phyloP scores from a whole-genome alignment of 1,140 invertebrate species.

The Drosophila mauritiana region DNA sequence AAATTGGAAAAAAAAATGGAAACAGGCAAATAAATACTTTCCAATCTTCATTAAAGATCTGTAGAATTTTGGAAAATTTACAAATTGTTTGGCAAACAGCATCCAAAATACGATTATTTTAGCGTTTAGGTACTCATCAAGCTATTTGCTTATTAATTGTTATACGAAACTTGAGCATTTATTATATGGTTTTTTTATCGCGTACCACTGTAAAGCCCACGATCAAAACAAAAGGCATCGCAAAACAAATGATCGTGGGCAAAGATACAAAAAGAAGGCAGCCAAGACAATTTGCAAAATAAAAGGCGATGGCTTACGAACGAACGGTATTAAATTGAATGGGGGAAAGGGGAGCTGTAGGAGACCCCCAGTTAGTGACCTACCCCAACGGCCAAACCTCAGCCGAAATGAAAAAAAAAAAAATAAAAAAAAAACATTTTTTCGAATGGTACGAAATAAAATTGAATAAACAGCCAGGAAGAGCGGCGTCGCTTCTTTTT shows the following conservation, averaged over 20 bases:
- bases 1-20: too few relatives aligned
- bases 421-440: constrained; percentile 1
- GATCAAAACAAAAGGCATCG: constrained; percentile 55
- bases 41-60: too few relatives aligned
- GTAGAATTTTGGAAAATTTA: too few relatives aligned
- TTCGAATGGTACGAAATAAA: neutral
- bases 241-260: constrained; percentile 37
- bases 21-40: too few relatives aligned
- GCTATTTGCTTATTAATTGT: too few relatives aligned
- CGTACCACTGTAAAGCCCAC: constrained; percentile 45
- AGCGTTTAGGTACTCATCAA: too few relatives aligned
- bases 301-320: constrained; percentile 38
- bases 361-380: constrained; percentile 15
- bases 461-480: constrained; percentile 28
- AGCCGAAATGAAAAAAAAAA: constrained; percentile 1
- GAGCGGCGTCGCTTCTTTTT: constrained; percentile 18
- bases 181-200: too few relatives aligned
- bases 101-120: too few relatives aligned
- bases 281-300: constrained; percentile 49
- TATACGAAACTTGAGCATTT: too few relatives aligned
- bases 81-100: too few relatives aligned
- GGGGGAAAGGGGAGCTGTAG: neutral
- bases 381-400: constrained; percentile 24
- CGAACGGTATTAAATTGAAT: constrained; percentile 33
- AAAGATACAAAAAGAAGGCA: constrained; percentile 5